Percentiles rank a stretch among this genome's conserved stretches.
Evolutionary conservation across 2,888 invertebrate species (phyloP).

Genomic region (Apoderus coryli): DNA sequence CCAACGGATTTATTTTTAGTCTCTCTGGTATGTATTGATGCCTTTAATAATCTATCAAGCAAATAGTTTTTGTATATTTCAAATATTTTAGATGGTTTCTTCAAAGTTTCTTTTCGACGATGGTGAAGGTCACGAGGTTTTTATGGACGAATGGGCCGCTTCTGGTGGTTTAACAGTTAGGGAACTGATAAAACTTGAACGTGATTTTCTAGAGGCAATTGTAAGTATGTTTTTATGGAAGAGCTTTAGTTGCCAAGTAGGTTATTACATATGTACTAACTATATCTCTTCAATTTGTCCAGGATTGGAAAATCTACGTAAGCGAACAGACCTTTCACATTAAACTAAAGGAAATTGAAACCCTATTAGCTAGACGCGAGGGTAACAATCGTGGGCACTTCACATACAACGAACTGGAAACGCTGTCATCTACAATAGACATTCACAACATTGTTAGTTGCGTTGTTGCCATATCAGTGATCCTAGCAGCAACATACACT

Average conservation of each 20-base stretch:
- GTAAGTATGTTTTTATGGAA: conserved; percentile 50
- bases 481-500: conserved; percentile 45
- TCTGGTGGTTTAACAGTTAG: conserved; percentile 61
- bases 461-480: conserved; percentile 38
- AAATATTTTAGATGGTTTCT: conserved; percentile 73
- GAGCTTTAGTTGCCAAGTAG: no score
- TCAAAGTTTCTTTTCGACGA: conserved; percentile 92
- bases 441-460: conserved; percentile 36
- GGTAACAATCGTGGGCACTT: conserved; percentile 62
- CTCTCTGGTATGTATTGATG: conserved; percentile 56
- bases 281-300: conserved; percentile 19
- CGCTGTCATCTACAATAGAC: conserved; percentile 36
- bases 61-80: conserved; percentile 4
- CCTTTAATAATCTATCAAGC: not conserved
- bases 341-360: conserved; percentile 54
- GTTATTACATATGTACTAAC: no score
- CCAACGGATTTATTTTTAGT: conserved; percentile 91
- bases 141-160: conserved; percentile 85
- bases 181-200: conserved; percentile 69
- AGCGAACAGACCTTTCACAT: conserved; percentile 59
- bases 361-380: conserved; percentile 56
- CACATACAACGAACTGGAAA: conserved; percentile 65
- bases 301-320: conserved; percentile 83
- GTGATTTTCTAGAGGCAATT: conserved; percentile 78
- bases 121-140: conserved; percentile 82